Percentiles rank a stretch among this genome's conserved stretches.
phyloP scores from a whole-genome alignment of 2,888 invertebrate genomes.

The Lithophane semibrunnea region DNA sequence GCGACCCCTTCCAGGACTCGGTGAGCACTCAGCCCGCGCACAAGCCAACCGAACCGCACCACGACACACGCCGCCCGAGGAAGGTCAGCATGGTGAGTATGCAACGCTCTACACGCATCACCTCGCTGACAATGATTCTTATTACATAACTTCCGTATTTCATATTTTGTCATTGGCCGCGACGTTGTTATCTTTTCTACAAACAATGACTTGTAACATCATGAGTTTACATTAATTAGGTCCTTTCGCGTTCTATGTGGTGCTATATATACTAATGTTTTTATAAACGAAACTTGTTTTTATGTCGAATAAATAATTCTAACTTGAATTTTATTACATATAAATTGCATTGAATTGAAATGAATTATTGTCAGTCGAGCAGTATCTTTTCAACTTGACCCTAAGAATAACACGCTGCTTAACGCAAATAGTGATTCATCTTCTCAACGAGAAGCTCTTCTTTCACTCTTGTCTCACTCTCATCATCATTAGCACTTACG shows the following conservation, averaged over 20 bases:
- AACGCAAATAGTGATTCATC: slow-evolving; percentile 57
- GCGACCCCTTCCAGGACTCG: slow-evolving; percentile 96
- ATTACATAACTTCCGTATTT: slow-evolving; percentile 5
- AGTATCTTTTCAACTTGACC: slow-evolving; percentile 84
- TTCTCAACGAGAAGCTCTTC: slow-evolving; percentile 48
- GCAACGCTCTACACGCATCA: slow-evolving; percentile 75
- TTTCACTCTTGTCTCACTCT: slow-evolving; percentile 65
- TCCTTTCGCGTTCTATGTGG: slow-evolving; percentile 25
- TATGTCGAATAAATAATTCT: not conserved
- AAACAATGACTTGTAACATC: slow-evolving; percentile 7
- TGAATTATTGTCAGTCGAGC: slow-evolving; percentile 84
- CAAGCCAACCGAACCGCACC: slow-evolving; percentile 91
- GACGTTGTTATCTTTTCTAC: not conserved
- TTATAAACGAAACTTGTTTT: not conserved
- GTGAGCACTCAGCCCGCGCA: slow-evolving; percentile 95
- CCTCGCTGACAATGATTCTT: slow-evolving; percentile 84
- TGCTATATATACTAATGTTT: slow-evolving; percentile 11
- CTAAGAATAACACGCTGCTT: slow-evolving; percentile 72
- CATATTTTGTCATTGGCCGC: slow-evolving; percentile 7
- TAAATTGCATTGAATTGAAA: slow-evolving; percentile 32
- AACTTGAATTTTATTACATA: slow-evolving; percentile 17
- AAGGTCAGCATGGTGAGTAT: slow-evolving; percentile 98
- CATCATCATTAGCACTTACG: slow-evolving; percentile 70
- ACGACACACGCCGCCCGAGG: slow-evolving; percentile 91
- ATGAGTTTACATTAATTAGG: slow-evolving; percentile 9